phyloP scores from a whole-genome alignment of 2,113 vertebrate species.

The Dryoscopus gambensis region DNA sequence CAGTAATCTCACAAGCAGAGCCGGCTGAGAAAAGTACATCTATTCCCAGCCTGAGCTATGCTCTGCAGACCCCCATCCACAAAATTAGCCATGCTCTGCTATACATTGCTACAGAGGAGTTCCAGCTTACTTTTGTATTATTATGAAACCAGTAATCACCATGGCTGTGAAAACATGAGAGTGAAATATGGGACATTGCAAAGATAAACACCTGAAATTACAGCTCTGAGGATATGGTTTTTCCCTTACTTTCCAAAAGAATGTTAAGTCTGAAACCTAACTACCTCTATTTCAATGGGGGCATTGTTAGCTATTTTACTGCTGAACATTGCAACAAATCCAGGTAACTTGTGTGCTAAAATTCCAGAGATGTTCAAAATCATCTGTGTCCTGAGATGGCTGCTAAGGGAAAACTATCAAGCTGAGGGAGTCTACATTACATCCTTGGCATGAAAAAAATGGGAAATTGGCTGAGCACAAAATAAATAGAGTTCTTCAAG shows the following conservation, averaged over 20 bases:
- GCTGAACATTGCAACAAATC: neutral
- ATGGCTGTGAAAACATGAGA: constrained; percentile 2
- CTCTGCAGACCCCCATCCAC: neutral
- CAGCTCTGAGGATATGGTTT: neutral
- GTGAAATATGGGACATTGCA: neutral
- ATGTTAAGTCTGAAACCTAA: neutral
- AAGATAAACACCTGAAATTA: constrained; percentile 49
- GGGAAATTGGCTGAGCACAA: neutral
- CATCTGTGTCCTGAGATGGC: neutral
- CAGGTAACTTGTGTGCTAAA: neutral
- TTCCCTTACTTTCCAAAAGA: neutral
- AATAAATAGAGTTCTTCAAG: neutral
- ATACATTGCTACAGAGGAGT: neutral
- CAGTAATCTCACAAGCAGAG: constrained; percentile 28
- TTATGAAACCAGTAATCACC: neutral
- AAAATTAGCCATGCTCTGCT: constrained; percentile 32
- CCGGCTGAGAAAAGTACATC: constrained; percentile 19
- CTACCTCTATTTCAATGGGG: neutral
- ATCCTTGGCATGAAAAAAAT: neutral
- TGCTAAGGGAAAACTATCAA: constrained; percentile 2
- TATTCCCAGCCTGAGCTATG: constrained; percentile 9
- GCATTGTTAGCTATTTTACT: constrained; percentile 30
- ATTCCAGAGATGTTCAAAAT: constrained; percentile 31
- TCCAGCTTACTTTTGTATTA: constrained; percentile 16
- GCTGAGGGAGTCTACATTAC: neutral